A percentile compares a stretch with the other conserved stretches of the same genome.
Conservation (phyloP, 2,113 vertebrate species). For the Tetraodon nigroviridis region DNA sequence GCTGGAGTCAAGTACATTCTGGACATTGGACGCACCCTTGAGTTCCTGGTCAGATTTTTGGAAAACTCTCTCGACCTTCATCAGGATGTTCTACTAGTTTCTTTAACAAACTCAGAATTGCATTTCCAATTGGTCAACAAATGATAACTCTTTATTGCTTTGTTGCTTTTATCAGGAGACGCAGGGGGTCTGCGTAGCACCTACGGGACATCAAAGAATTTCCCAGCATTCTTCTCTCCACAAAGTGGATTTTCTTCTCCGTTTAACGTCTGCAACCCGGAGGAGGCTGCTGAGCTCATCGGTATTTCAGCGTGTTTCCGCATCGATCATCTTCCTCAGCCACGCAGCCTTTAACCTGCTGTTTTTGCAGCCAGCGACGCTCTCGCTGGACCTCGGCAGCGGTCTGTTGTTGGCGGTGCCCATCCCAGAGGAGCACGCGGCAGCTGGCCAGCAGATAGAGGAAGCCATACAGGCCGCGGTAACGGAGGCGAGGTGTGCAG, state of each 20-base stretch:
- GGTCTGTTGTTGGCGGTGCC: conserved; percentile 85
- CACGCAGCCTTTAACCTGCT: not conserved
- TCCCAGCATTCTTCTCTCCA: conserved; percentile 85
- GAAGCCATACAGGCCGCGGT: conserved; percentile 78
- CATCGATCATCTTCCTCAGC: not conserved
- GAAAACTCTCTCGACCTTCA: not conserved
- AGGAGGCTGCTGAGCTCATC: conserved; percentile 83
- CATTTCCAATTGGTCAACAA: not conserved
- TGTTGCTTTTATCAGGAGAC: conserved; percentile 77
- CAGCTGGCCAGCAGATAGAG: conserved; percentile 75
- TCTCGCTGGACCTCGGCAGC: conserved; percentile 76
- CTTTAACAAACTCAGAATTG: not conserved
- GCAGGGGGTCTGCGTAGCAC: conserved; percentile 85
- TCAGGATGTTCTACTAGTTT: not conserved
- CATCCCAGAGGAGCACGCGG: conserved; percentile 77
- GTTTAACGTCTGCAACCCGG: conserved; percentile 70
- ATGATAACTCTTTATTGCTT: not conserved
- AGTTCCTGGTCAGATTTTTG: conserved; percentile 78
- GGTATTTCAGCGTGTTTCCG: conserved; percentile 59
- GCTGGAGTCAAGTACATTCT: conserved; percentile 89
- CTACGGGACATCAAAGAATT: conserved; percentile 78
- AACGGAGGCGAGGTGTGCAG: conserved; percentile 73
- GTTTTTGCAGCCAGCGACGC: conserved; percentile 61
- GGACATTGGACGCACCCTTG: conserved; percentile 86
- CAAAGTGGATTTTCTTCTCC: conserved; percentile 82